These are phyloP conservation scores for Silvanus unidentatus DNA, from an alignment of 2,888 invertebrate genomes.

Conservation along the genomic window DNA sequence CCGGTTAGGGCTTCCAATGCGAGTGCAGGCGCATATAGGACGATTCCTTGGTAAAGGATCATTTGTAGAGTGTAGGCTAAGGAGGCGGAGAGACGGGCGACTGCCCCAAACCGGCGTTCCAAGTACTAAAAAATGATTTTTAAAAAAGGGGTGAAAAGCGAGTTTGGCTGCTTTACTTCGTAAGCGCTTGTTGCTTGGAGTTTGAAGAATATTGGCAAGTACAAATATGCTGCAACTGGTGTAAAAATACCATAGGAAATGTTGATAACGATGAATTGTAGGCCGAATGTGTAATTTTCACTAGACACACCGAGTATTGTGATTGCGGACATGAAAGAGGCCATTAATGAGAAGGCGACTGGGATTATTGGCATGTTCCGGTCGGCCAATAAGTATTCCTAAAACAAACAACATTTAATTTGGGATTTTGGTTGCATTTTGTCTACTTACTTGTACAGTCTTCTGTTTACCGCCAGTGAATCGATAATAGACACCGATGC, in stretches of 20 bases:
- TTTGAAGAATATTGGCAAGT: conserved; percentile 80
- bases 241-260: conserved; percentile 70
- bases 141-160: background rate
- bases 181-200: conserved; percentile 82
- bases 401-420: conserved; percentile 27
- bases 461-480: conserved; percentile 80
- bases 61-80: conserved; percentile 83
- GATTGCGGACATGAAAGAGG: conserved; percentile 90
- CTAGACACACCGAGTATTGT: conserved; percentile 83
- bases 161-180: conserved; percentile 52
- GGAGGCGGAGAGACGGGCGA: conserved; percentile 71
- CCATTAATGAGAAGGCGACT: conserved; percentile 84
- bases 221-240: conserved; percentile 69
- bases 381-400: conserved; percentile 81
- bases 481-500: conserved; percentile 78
- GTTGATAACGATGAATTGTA: conserved; percentile 73
- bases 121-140: conserved; percentile 61
- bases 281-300: conserved; percentile 79
- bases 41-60: conserved; percentile 86
- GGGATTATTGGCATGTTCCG: conserved; percentile 73
- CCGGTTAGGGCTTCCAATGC: conserved; percentile 83
- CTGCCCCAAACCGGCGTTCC: conserved; percentile 76
- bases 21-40: conserved; percentile 87
- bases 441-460: conserved; percentile 61
- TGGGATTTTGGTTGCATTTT: background rate